Conservation (phyloP, 2,888 invertebrate genomes). For the Physocephala rufipes region DNA sequence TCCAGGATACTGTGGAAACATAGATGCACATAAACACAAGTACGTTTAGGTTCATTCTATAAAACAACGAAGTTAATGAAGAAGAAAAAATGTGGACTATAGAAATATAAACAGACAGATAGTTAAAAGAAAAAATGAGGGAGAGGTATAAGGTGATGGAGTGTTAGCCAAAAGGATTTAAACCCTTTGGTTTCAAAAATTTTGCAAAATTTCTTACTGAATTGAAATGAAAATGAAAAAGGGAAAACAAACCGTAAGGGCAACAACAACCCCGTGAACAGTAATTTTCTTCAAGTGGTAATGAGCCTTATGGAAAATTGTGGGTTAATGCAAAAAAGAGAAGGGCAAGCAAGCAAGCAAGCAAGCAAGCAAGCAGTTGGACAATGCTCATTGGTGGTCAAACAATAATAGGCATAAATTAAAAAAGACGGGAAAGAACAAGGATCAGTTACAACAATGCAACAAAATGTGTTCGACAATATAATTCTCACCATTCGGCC, state of each 20-base stretch:
- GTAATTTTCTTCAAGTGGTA: no score
- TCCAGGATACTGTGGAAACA: no score
- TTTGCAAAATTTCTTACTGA: no score
- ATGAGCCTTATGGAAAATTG: no score
- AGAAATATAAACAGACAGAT: background rate
- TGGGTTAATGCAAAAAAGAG: background rate
- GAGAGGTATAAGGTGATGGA: conserved; percentile 8
- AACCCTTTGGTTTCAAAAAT: conserved; percentile 29
- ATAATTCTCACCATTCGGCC: no score
- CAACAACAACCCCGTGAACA: background rate
- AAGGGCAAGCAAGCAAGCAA: background rate
- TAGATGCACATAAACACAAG: no score
- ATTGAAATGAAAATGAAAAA: background rate
- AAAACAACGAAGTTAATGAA: no score
- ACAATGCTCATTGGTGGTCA: background rate
- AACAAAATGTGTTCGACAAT: no score
- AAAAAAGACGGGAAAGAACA: no score
- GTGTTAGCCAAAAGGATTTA: conserved; percentile 24
- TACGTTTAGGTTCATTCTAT: background rate
- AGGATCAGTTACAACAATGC: no score
- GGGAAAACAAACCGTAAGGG: background rate
- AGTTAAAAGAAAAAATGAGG: conserved; percentile 32
- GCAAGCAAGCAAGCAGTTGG: background rate
- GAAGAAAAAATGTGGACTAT: no score
- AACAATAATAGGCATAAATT: no score